Evolutionary conservation across 2,888 invertebrate genomes (phyloP).

Genomic region (Mythimna impura): DNA sequence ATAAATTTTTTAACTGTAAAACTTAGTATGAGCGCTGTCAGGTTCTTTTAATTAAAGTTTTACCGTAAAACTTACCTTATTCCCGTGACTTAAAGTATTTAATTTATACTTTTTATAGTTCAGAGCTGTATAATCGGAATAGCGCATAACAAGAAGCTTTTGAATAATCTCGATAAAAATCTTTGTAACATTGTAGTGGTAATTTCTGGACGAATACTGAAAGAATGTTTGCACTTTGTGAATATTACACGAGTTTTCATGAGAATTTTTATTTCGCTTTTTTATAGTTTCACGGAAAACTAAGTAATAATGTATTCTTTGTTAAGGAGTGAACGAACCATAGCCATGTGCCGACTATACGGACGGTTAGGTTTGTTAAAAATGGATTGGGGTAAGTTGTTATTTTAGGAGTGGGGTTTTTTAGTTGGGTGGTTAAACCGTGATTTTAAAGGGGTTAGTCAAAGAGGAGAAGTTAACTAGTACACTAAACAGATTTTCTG

Average conservation of each 20-base stretch:
- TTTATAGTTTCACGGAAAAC: slow-evolving; percentile 23
- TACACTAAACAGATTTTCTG: neutral
- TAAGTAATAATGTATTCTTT: slow-evolving; percentile 14
- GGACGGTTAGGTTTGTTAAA: neutral
- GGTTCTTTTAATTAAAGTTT: slow-evolving; percentile 37
- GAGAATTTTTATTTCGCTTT: slow-evolving; percentile 4
- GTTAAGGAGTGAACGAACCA: neutral
- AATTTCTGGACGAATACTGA: slow-evolving; percentile 18
- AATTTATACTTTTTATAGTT: slow-evolving; percentile 26
- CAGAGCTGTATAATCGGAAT: slow-evolving; percentile 20
- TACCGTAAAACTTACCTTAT: slow-evolving; percentile 23
- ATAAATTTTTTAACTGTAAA: slow-evolving; percentile 12
- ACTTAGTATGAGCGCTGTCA: slow-evolving; percentile 17
- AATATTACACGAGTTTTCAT: slow-evolving; percentile 7
- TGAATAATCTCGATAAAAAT: slow-evolving; percentile 22
- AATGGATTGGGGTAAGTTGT: neutral
- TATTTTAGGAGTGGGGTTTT: neutral
- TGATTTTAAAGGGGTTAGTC: neutral
- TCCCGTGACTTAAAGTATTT: slow-evolving; percentile 2
- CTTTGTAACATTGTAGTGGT: slow-evolving; percentile 13
- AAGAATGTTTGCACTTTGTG: slow-evolving; percentile 23
- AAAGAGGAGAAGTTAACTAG: neutral
- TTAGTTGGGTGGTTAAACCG: neutral
- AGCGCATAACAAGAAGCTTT: slow-evolving; percentile 16
- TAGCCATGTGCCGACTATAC: neutral